A percentile compares a stretch with the other conserved stretches of the same genome.
Evolutionary conservation across 2,797 vertebrate species (phyloP).

Genomic region (Geotrypetes seraphini): DNA sequence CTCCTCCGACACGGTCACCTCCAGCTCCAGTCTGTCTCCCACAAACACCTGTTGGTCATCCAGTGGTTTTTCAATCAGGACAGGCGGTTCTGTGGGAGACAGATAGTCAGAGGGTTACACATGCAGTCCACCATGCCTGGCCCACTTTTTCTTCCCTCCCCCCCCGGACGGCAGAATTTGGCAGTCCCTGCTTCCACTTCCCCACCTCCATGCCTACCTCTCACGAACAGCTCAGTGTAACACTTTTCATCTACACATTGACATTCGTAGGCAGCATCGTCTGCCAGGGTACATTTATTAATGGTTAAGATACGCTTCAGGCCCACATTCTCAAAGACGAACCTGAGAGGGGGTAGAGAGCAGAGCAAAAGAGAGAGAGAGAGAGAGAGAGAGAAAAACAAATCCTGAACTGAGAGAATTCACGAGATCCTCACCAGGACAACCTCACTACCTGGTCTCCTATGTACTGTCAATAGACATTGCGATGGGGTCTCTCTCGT

Average conservation of each 20-base stretch:
- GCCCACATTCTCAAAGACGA: constrained; percentile 79
- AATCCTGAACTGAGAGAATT: no score
- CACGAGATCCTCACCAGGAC: no score
- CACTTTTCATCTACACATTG: constrained; percentile 72
- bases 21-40: constrained; percentile 77
- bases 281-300: constrained; percentile 79
- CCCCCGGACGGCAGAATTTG: no score
- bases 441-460: background rate
- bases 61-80: constrained; percentile 66
- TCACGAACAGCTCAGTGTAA: constrained; percentile 78
- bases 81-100: constrained; percentile 57
- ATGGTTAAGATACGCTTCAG: constrained; percentile 76
- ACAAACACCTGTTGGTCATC: constrained; percentile 79
- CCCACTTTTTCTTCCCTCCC: background rate
- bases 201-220: constrained; percentile 46
- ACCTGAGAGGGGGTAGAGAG: constrained; percentile 42
- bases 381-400: no score
- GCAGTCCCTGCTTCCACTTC: accelerated
- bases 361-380: background rate
- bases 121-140: no score
- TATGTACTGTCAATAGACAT: no score
- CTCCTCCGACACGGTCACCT: constrained; percentile 82
- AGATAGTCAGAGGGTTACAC: no score
- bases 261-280: constrained; percentile 82
- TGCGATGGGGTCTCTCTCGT: no score